Conservation (phyloP, 2,797 vertebrate genomes). For the Euthynnus affinis region DNA sequence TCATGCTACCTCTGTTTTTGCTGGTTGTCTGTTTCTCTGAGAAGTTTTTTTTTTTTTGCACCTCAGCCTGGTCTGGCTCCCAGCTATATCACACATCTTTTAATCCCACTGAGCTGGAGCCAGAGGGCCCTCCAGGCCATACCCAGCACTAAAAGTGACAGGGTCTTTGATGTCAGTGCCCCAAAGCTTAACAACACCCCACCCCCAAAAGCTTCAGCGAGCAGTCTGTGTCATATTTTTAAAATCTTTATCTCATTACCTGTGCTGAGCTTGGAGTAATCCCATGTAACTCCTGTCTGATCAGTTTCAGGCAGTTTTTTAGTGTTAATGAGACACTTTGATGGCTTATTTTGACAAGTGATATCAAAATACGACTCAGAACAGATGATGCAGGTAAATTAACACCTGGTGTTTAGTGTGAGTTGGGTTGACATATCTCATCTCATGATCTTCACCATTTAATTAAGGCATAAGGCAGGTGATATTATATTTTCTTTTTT, state of each 20-base stretch:
- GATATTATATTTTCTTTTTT: too few species aligned
- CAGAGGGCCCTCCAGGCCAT: slow-evolving; percentile 2
- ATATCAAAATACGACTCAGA: too few species aligned
- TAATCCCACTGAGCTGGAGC: slow-evolving; percentile 45
- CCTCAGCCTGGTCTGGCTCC: not conserved
- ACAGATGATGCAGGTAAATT: too few species aligned
- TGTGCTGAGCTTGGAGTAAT: not conserved
- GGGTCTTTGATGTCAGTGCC: slow-evolving; percentile 42
- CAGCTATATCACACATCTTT: slow-evolving; percentile 45
- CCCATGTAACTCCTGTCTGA: not conserved
- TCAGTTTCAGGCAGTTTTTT: not conserved
- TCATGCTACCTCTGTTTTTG: slow-evolving; percentile 1
- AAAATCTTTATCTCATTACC: not conserved
- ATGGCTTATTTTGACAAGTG: not conserved
- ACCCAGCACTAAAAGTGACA: slow-evolving; percentile 3
- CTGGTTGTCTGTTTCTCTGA: not conserved
- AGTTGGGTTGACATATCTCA: too few species aligned
- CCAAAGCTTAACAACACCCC: not conserved
- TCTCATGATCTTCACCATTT: too few species aligned
- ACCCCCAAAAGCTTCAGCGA: not conserved
- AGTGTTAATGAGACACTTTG: not conserved
- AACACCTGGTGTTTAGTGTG: too few species aligned
- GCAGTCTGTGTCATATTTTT: slow-evolving; percentile 1
- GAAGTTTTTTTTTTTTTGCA: not conserved
- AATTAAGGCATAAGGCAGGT: too few species aligned